Evolutionary conservation across 2,797 vertebrate species (phyloP), one percentile per base, ranked within the genome.

Genomic region (Clarias pachynema): DNA sequence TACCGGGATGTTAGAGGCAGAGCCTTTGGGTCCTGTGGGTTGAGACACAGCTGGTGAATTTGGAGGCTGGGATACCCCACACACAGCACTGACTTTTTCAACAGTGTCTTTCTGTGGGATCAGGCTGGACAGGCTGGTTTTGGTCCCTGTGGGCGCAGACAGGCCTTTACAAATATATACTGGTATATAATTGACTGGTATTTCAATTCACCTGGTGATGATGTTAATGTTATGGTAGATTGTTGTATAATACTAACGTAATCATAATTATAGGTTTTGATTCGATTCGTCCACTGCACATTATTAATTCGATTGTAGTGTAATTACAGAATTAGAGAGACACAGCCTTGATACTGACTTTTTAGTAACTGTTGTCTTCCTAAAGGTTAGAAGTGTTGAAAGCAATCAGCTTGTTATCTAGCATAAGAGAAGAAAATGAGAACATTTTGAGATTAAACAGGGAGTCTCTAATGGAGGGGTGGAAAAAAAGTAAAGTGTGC

Each of bases 401-500:
- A 66, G 74, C 78, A 80, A 80, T 86, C 49, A 62, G 26, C 74
- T 84, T 79, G 63, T 81, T 81, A 79, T 86, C 65, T n/a, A 22
- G 53, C 34, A 75, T 44, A 74, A 81, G 77, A 84, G 70, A 80
- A 68, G 77, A 49, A 68, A 87, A 86, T 56, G 81, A 84, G 84
- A 70, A 62, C 53, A 65, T 81, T 81, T 29, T 15, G 26, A 57
- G 68, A 82, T 74, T 78, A 75, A 56, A n/a, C 56, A 63, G 86
- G 86, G 72, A 79, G 53, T 68, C 79, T 86, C 82, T 81, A 81
- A 83, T 79, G 65, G 75, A 82, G 68, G 37, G 29, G 65, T 44
- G 3, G 85, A 86, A 77, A 68, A 60, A 88, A 84, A 78, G 75
- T 79, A 84, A 87, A 81, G 85, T 85, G 84, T 87, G 83, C 65